phyloP scores from a whole-genome alignment of 2,797 vertebrate species.

The Enteromius trimaculatus region DNA sequence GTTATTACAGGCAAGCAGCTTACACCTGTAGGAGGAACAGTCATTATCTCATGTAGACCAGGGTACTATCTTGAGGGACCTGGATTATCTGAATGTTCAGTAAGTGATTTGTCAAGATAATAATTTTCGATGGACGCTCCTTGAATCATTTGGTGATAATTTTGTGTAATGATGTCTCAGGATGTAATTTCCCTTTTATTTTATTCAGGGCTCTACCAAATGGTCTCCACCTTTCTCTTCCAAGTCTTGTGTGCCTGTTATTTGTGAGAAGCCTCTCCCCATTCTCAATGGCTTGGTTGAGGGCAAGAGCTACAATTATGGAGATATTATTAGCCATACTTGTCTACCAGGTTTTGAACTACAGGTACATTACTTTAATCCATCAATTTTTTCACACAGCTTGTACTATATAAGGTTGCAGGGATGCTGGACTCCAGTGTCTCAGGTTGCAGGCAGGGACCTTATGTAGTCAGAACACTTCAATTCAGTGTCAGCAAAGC shows the following conservation, averaged over 20 bases:
- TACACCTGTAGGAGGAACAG: constrained; percentile 80
- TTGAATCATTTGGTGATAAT: not conserved
- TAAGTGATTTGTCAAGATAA: constrained; percentile 56
- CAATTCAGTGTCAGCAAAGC: not conserved
- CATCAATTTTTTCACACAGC: not conserved
- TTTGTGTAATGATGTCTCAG: not conserved
- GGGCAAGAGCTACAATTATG: constrained; percentile 84
- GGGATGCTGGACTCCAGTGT: not conserved
- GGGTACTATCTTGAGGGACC: constrained; percentile 86
- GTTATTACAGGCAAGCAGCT: constrained; percentile 78
- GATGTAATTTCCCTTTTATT: constrained; percentile 38
- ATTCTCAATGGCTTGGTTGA: constrained; percentile 81
- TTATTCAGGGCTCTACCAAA: constrained; percentile 79
- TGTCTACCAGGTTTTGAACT: constrained; percentile 89
- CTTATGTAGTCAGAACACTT: not conserved
- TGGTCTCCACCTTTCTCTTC: constrained; percentile 87
- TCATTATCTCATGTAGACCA: constrained; percentile 83
- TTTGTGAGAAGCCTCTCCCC: constrained; percentile 82
- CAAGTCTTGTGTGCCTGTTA: constrained; percentile 81
- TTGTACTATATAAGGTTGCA: not conserved
- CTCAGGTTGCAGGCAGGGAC: not conserved
- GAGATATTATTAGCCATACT: constrained; percentile 81
- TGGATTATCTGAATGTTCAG: constrained; percentile 84
- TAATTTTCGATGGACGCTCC: not conserved
- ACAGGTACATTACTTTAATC: constrained; percentile 76